These are phyloP conservation scores for Sebastes reedi DNA, from an alignment of 2,797 vertebrate species.

Conservation along the genomic window DNA sequence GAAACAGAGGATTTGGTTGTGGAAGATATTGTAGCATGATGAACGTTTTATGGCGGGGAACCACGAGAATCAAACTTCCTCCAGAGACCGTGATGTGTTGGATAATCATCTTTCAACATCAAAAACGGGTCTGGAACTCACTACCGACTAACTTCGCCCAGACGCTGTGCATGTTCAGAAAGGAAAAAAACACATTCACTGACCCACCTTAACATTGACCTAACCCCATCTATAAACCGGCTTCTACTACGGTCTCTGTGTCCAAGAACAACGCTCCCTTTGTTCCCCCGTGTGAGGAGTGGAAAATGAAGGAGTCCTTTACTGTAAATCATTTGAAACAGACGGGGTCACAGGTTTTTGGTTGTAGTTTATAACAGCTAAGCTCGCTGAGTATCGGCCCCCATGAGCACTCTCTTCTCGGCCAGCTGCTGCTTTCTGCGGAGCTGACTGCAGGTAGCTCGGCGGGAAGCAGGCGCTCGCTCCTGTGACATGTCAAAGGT, in stretches of 20 bases:
- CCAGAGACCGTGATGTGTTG: conserved; percentile 24
- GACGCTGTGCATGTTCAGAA: conserved; percentile 20
- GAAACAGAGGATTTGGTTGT: conserved; percentile 40
- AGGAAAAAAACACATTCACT: conserved; percentile 36
- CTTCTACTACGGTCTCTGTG: conserved; percentile 34
- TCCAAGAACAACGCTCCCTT: conserved; percentile 74
- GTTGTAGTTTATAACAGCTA: conserved; percentile 61
- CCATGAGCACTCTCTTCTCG: conserved; percentile 12
- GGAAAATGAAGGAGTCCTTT: conserved; percentile 60
- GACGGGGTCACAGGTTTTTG: conserved; percentile 70
- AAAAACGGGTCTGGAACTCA: conserved; percentile 40
- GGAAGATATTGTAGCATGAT: conserved; percentile 41
- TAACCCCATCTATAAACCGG: conserved; percentile 66
- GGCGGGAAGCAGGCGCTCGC: conserved; percentile 14
- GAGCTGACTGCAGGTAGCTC: conserved; percentile 29
- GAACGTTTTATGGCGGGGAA: conserved; percentile 14
- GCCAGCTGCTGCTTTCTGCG: conserved; percentile 32
- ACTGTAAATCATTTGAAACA: conserved; percentile 78
- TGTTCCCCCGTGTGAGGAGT: conserved; percentile 63
- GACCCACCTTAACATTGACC: conserved; percentile 64
- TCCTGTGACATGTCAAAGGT: conserved; percentile 37
- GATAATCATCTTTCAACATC: conserved; percentile 48
- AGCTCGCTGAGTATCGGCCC: conserved; percentile 50
- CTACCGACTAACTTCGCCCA: neutral
- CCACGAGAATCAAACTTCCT: conserved; percentile 10